phyloP scores from a whole-genome alignment of 64 coral and sea anemone species.

The Dendrophyllia cribrosa region DNA sequence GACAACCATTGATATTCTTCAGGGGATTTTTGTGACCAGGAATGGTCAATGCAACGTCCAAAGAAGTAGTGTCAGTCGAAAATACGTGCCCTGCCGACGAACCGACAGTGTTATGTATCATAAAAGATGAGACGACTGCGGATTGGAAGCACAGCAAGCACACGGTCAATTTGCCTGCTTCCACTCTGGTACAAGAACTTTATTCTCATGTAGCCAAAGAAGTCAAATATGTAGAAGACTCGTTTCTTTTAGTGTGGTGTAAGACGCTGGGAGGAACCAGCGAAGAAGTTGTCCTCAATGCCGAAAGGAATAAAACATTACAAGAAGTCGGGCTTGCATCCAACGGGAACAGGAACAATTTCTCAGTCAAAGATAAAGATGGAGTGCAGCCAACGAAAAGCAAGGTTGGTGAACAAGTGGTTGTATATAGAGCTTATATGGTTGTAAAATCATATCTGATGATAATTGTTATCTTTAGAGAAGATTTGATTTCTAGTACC shows the following conservation, averaged over 20 bases:
- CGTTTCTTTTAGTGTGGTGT: conserved; percentile 71
- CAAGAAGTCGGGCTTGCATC: conserved; percentile 45
- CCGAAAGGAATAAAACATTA: conserved; percentile 31
- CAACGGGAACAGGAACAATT: conserved; percentile 46
- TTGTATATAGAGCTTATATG: neutral
- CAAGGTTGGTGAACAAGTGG: conserved; percentile 42
- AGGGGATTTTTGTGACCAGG: conserved; percentile 36
- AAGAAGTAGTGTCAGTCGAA: conserved; percentile 49
- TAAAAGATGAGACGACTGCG: conserved; percentile 60
- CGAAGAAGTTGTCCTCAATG: conserved; percentile 59
- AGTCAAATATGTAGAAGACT: conserved; percentile 46
- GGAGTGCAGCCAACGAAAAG: conserved; percentile 42
- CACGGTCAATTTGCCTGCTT: conserved; percentile 68
- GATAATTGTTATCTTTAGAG: neutral
- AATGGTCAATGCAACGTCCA: conserved; percentile 74
- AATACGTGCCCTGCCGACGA: conserved; percentile 29
- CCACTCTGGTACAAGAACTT: conserved; percentile 43
- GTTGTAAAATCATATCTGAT: neutral
- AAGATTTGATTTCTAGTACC: neutral
- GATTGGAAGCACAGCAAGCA: conserved; percentile 48
- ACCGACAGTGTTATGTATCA: conserved; percentile 59
- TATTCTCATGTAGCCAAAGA: conserved; percentile 51
- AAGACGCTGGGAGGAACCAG: neutral
- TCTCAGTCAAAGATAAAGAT: conserved; percentile 66
- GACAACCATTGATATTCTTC: neutral